Conservation (phyloP, 2,113 vertebrate genomes). For the Meles meles region DNA sequence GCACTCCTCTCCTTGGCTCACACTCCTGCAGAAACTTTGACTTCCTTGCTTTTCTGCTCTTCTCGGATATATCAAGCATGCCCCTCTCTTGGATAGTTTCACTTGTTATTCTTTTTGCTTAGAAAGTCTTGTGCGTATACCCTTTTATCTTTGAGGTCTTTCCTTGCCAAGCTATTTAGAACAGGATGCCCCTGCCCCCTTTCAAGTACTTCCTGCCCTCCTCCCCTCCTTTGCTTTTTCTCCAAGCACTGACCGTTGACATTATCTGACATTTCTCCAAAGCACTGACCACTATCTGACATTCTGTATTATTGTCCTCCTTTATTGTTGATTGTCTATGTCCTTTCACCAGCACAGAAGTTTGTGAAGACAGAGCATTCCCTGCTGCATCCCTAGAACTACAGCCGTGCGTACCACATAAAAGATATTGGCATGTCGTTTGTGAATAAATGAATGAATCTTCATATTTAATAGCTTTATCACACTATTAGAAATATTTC, state of each 20-base stretch:
- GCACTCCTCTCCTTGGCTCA: neutral
- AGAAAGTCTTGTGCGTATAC: neutral
- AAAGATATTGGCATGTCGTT: neutral
- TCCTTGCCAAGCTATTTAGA: neutral
- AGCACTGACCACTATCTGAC: neutral
- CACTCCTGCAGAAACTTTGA: neutral
- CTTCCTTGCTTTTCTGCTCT: neutral
- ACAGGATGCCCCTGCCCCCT: neutral
- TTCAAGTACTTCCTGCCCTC: too few relatives aligned
- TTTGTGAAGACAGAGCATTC: too few relatives aligned
- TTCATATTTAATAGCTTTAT: neutral
- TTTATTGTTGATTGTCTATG: neutral
- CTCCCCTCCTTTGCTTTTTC: neutral
- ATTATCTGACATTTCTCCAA: neutral
- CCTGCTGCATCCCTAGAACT: rapidly evolving
- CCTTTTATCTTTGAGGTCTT: neutral
- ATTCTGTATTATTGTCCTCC: neutral
- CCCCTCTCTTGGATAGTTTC: neutral
- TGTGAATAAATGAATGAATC: neutral
- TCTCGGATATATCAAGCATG: rapidly evolving
- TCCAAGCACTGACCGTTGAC: neutral
- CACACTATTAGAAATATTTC: neutral
- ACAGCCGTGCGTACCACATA: neutral
- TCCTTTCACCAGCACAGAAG: neutral
- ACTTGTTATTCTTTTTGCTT: too few relatives aligned